phyloP scores from a whole-genome alignment of 2,888 invertebrate genomes.

The Tholera decimalis region DNA sequence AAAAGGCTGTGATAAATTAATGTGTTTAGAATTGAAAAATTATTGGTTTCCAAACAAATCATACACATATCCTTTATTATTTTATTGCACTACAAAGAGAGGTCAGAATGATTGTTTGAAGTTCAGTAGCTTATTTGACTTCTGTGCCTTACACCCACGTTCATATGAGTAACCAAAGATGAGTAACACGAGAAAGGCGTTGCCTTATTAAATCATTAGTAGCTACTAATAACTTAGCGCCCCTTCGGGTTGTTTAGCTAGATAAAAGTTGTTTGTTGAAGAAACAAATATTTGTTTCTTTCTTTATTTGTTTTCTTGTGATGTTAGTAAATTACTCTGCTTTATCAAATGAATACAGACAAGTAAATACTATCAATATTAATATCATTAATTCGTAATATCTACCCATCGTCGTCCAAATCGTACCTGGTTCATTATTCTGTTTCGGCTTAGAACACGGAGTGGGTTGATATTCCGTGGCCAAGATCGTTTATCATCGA shows the following conservation, averaged over 20 bases:
- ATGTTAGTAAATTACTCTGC: background rate
- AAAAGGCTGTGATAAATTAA: slow-evolving; percentile 30
- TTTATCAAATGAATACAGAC: background rate
- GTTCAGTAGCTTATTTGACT: slow-evolving; percentile 36
- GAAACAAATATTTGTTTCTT: slow-evolving; percentile 10
- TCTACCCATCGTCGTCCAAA: background rate
- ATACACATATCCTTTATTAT: slow-evolving; percentile 34
- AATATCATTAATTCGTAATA: background rate
- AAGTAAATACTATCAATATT: background rate
- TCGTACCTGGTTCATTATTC: background rate
- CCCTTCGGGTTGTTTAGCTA: background rate
- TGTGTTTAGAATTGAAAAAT: slow-evolving; percentile 35
- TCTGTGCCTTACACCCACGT: slow-evolving; percentile 37
- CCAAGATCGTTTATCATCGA: slow-evolving; percentile 26
- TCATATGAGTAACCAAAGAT: slow-evolving; percentile 28
- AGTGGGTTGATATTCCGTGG: background rate
- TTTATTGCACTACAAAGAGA: slow-evolving; percentile 42
- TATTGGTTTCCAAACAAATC: slow-evolving; percentile 32
- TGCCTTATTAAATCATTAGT: slow-evolving; percentile 24
- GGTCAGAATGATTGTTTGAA: slow-evolving; percentile 30
- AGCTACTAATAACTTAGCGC: no score
- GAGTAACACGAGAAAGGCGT: slow-evolving; percentile 32
- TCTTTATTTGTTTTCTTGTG: slow-evolving; percentile 7
- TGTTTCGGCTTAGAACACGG: background rate
- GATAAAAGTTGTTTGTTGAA: slow-evolving; percentile 3